Base-by-base conservation (phyloP, 1,140 invertebrate genomes). In the Anagrus nilaparvatae region DNA sequence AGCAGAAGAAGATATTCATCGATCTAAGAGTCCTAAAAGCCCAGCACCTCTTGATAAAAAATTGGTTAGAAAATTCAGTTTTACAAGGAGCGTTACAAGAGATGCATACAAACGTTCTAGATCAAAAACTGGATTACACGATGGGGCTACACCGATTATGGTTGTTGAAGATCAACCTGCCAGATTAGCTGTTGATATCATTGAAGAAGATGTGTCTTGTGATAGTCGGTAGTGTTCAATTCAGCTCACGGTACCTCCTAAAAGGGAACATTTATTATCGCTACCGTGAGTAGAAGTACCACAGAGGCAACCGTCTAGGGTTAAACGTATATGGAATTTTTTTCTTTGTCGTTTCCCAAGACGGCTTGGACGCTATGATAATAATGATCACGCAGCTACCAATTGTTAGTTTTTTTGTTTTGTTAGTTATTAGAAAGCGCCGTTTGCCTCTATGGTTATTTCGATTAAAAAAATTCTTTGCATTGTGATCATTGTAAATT, bases 81-180 rank as follows among this genome's bases (percentile, higher is more conserved):
- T 81, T 44, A 79, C 77, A 1, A 72, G 77, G 45, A 78, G 75
- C 50, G 75, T 81, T 3, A 79, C 77, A 0, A 63, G 71, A 16
- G 77, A 79, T 32, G 67, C 72, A 7, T 81, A 76, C 53, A 71
- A 75, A 49, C 65, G 70, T 32, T 75, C 76, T 5, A 59, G 65
- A 25, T 75, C 71, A 5, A 75, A 74, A 48, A 69, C 73, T 12
- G 77, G 76, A 48, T 57, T 81, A 1, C 71, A 75, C 53, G 78
- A 81, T 52, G 78, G 78, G 0, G 78, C 77, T 12, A 79, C 77
- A 5, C 78, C 78, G 0, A 79, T 81, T 43, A 67, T 79, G 47
- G 72, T 81, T 2, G 64, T 72, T 4, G 73, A 76, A 28, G 73
- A 75, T 32, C 50, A 59, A 31, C 52, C n/a, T n/a, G n/a, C n/a